Evolutionary conservation across 2,888 invertebrate species (phyloP).

Genomic region (Pardosa pseudoannulata): DNA sequence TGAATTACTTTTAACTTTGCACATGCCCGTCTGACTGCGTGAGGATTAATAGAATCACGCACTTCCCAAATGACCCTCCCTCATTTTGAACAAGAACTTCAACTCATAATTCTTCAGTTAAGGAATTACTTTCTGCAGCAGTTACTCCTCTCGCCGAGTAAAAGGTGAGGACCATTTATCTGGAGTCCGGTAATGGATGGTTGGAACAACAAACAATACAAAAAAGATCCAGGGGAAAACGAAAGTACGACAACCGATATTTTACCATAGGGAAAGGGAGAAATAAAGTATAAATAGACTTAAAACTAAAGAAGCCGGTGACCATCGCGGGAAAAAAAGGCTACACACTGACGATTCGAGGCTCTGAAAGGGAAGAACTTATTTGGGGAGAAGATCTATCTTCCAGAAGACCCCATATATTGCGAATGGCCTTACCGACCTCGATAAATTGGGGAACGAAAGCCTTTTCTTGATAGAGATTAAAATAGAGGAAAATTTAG

Average conservation of each 20-base stretch:
- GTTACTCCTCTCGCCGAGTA: conserved; percentile 13
- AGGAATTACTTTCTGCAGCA: conserved; percentile 24
- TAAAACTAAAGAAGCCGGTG: conserved; percentile 5
- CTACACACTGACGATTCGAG: background rate
- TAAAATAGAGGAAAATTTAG: too few species aligned
- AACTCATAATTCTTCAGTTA: conserved; percentile 22
- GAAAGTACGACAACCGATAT: conserved; percentile 61
- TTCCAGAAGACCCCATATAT: too few species aligned
- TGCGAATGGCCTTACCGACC: background rate
- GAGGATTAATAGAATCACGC: conserved; percentile 14
- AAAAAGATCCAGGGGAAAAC: conserved; percentile 38
- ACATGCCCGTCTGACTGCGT: background rate
- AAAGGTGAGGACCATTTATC: conserved; percentile 41
- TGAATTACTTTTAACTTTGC: too few species aligned
- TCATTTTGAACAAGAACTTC: conserved; percentile 10
- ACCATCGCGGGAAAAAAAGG: background rate
- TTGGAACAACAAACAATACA: conserved; percentile 56
- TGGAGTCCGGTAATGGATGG: conserved; percentile 47
- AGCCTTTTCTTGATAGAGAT: too few species aligned
- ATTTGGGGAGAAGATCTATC: background rate
- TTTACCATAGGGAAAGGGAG: conserved; percentile 44
- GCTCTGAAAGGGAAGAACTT: background rate
- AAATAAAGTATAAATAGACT: conserved; percentile 4
- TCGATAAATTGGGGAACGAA: background rate
- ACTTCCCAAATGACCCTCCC: background rate